Percentiles rank a stretch among this genome's conserved stretches.
Conservation (phyloP, 2,113 vertebrate species). For the Oryctolagus cuniculus region DNA sequence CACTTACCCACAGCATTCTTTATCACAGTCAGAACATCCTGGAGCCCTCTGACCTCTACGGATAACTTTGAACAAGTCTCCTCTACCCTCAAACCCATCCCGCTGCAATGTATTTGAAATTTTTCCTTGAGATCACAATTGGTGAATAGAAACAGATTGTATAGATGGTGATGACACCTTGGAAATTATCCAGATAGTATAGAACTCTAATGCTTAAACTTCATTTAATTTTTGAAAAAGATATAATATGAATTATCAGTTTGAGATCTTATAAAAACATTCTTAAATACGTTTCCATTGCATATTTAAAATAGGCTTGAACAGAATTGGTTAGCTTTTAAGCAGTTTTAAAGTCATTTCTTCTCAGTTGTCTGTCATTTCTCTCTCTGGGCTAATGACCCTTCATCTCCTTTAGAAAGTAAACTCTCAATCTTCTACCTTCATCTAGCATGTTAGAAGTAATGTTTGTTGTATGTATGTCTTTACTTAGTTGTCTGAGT, state of each 20-base stretch:
- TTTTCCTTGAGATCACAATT: neutral
- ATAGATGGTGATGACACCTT: neutral
- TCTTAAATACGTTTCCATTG: neutral
- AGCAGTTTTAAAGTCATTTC: neutral
- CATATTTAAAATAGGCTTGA: constrained; percentile 41
- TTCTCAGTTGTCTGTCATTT: constrained; percentile 4
- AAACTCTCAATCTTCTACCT: neutral
- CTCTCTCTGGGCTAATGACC: neutral
- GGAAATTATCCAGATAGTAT: neutral
- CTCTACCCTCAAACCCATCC: too few species aligned
- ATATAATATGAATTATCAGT: neutral
- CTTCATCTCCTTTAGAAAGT: neutral
- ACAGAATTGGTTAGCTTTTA: constrained; percentile 13
- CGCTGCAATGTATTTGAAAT: neutral
- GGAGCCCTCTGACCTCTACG: neutral
- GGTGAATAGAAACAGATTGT: neutral
- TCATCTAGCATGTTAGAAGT: neutral
- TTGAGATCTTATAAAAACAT: neutral
- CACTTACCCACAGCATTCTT: neutral
- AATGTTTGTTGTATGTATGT: neutral
- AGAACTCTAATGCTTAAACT: neutral
- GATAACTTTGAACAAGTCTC: neutral
- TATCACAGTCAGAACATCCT: neutral
- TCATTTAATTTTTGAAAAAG: neutral
- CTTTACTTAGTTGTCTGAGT: neutral